Evolutionary conservation across 2,113 vertebrate genomes (phyloP).

Genomic region (Rhombomys opimus): DNA sequence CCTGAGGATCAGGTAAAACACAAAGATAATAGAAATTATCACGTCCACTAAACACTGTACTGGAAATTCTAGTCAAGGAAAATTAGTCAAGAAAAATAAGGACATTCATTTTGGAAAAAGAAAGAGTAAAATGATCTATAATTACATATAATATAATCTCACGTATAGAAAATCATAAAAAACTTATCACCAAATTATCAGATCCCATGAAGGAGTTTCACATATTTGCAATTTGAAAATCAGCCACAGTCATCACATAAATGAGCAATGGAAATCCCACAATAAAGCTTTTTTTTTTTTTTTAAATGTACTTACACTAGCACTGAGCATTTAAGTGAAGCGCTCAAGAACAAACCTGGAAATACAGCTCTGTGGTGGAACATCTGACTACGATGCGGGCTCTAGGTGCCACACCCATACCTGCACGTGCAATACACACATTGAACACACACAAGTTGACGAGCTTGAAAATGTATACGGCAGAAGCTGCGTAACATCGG

Average conservation of each 20-base stretch:
- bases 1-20: background rate
- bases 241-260: background rate
- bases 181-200: background rate
- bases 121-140: background rate
- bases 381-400: background rate
- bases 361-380: background rate
- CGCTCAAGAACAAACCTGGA: background rate
- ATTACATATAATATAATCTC: background rate
- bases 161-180: background rate
- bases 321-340: background rate
- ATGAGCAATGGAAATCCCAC: background rate
- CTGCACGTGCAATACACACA: no score
- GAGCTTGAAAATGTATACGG: background rate
- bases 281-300: background rate
- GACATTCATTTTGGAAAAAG: background rate
- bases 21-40: background rate
- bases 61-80: background rate
- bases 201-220: background rate
- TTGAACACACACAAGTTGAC: background rate
- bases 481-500: background rate
- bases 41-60: background rate
- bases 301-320: background rate
- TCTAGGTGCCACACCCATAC: background rate
- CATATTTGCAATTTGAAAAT: background rate
- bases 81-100: background rate